A percentile compares a stretch with the other conserved stretches of the same genome.
Evolutionary conservation across 2,888 invertebrate species (phyloP).

Genomic region (Dyspetes luteomarginatus): DNA sequence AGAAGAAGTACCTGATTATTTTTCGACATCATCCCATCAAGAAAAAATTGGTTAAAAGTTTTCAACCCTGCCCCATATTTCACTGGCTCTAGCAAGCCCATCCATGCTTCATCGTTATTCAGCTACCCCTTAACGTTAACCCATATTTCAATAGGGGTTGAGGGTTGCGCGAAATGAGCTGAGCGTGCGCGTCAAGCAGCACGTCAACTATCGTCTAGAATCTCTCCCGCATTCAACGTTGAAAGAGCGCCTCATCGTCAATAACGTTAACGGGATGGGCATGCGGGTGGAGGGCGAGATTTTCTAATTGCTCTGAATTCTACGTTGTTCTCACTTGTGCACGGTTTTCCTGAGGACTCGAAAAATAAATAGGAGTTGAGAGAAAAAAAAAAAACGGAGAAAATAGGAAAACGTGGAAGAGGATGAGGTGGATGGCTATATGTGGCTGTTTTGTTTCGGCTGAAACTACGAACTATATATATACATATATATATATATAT

Average conservation of each 20-base stretch:
- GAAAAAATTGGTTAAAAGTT: too few species aligned
- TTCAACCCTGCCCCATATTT: not conserved
- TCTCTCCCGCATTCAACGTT: conserved; percentile 33
- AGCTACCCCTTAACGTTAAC: conserved; percentile 62
- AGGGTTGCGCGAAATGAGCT: conserved; percentile 12
- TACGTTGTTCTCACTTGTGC: conserved; percentile 62
- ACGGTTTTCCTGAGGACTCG: conserved; percentile 26
- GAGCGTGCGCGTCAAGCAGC: not conserved
- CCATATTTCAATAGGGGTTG: conserved; percentile 69
- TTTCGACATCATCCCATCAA: too few species aligned
- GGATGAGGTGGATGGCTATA: not conserved
- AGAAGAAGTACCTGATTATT: too few species aligned
- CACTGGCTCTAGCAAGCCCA: not conserved
- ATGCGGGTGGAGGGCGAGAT: conserved; percentile 19
- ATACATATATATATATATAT: conserved; percentile 6
- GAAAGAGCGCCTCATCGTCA: conserved; percentile 14
- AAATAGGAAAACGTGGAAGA: conserved; percentile 10
- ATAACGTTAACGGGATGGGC: conserved; percentile 10
- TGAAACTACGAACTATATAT: not conserved
- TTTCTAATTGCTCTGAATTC: conserved; percentile 73
- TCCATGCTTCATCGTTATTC: conserved; percentile 59
- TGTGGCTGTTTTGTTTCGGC: conserved; percentile 7
- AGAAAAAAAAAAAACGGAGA: conserved; percentile 13
- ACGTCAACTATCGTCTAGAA: not conserved
- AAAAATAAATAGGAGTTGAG: conserved; percentile 54